Conservation (phyloP, 2,888 invertebrate species). For the Lymantria dispar region DNA sequence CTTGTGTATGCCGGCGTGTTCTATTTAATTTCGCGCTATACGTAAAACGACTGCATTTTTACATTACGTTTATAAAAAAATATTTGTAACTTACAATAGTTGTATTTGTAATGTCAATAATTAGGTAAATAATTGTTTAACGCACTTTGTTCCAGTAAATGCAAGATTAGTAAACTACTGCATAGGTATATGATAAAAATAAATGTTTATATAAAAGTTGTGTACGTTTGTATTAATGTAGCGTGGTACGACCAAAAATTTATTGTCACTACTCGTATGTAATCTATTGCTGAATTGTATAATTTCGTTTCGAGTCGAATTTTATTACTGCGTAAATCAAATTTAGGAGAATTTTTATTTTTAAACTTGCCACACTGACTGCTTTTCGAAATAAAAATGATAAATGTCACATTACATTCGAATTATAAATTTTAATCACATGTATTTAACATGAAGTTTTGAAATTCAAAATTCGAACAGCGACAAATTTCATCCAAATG, state of each 20-base stretch:
- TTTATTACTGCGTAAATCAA: conserved; percentile 24
- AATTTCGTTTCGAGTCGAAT: conserved; percentile 47
- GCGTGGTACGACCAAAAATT: conserved; percentile 63
- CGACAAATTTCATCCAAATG: conserved; percentile 7
- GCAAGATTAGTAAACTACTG: conserved; percentile 41
- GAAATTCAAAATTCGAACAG: conserved; percentile 9
- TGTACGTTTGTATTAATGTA: conserved; percentile 61
- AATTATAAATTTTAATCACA: too few relatives aligned
- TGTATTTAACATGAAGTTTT: too few relatives aligned
- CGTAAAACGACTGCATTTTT: conserved; percentile 52
- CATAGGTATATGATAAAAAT: conserved; percentile 44
- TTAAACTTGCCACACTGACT: conserved; percentile 34
- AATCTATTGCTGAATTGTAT: neutral
- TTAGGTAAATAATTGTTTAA: conserved; percentile 42
- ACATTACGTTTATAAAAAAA: conserved; percentile 28
- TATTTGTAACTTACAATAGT: conserved; percentile 17
- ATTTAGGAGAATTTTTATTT: conserved; percentile 28
- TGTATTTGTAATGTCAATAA: conserved; percentile 25
- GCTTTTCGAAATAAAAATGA: conserved; percentile 28
- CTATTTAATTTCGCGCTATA: conserved; percentile 35
- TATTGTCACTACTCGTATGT: conserved; percentile 39
- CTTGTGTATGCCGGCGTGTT: conserved; percentile 8
- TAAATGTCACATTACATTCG: neutral
- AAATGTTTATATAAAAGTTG: conserved; percentile 65
- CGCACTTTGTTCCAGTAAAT: conserved; percentile 57